Conservation (phyloP, 2,888 invertebrate species). For the Chouioia cunea region DNA sequence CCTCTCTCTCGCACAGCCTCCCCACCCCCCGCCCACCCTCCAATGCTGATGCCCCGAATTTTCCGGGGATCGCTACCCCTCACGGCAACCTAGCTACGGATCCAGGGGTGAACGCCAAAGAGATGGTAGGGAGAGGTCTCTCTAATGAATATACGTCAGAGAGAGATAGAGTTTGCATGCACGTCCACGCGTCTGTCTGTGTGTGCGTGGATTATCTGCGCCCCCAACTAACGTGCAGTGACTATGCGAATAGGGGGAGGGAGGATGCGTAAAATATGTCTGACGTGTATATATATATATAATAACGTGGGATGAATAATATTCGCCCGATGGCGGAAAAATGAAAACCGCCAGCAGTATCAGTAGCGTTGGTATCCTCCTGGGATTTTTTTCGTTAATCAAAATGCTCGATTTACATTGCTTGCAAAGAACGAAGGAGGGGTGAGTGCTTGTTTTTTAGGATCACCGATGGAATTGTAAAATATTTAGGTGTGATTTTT, state of each 20-base stretch:
- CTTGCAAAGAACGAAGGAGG: background rate
- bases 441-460: slow-evolving; percentile 6
- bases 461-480: background rate
- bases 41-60: background rate
- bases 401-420: no score
- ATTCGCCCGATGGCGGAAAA: slow-evolving; percentile 38
- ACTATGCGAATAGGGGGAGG: background rate
- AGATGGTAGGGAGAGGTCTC: slow-evolving; percentile 27
- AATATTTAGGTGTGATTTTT: no score
- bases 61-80: background rate
- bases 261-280: slow-evolving; percentile 46
- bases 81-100: background rate
- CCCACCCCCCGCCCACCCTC: background rate
- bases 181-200: slow-evolving; percentile 15
- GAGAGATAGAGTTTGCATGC: slow-evolving; percentile 42
- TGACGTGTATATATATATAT: no score
- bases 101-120: background rate
- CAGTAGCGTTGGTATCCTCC: background rate
- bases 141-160: slow-evolving; percentile 43
- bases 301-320: slow-evolving; percentile 41
- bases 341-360: slow-evolving; percentile 28
- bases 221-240: background rate
- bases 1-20: background rate
- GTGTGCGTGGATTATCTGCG: slow-evolving; percentile 38
- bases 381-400: slow-evolving; percentile 4